Percentiles rank a stretch among this genome's conserved stretches.
phyloP scores from a whole-genome alignment of 2,113 vertebrate species.

The Esox niger region DNA sequence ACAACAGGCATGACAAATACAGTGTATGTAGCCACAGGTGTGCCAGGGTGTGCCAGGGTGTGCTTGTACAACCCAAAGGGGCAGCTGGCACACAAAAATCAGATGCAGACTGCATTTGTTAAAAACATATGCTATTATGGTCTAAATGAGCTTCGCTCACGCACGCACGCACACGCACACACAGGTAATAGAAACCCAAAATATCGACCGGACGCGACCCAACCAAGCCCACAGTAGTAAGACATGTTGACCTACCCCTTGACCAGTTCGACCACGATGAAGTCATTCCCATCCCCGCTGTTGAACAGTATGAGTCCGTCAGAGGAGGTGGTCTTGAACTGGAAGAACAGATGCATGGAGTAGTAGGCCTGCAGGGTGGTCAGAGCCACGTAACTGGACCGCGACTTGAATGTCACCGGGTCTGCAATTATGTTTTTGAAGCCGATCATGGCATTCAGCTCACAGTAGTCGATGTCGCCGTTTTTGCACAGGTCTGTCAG shows the following conservation, averaged over 20 bases:
- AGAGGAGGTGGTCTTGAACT: slow-evolving; percentile 97
- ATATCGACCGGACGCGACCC: no score
- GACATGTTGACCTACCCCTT: slow-evolving; percentile 84
- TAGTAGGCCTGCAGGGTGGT: slow-evolving; percentile 95
- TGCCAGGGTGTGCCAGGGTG: no score
- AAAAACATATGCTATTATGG: no score
- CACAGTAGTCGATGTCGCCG: slow-evolving; percentile 97
- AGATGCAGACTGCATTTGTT: no score
- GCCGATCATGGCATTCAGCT: slow-evolving; percentile 96
- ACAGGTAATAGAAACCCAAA: no score
- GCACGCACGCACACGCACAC: no score
- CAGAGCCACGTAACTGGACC: slow-evolving; percentile 92
- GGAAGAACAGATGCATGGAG: slow-evolving; percentile 99
- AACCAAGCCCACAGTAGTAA: background rate
- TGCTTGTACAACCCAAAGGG: no score
- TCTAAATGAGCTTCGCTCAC: no score
- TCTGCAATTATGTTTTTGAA: slow-evolving; percentile 98
- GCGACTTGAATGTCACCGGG: slow-evolving; percentile 97
- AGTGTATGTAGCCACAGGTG: no score
- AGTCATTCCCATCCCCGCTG: slow-evolving; percentile 97
- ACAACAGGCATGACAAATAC: background rate
- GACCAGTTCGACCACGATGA: slow-evolving; percentile 97
- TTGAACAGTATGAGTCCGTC: slow-evolving; percentile 97
- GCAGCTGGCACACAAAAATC: no score
- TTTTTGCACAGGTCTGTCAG: slow-evolving; percentile 91